Base-by-base conservation (phyloP, 2,797 vertebrate species). In the Pseudomugil tenellus region DNA sequence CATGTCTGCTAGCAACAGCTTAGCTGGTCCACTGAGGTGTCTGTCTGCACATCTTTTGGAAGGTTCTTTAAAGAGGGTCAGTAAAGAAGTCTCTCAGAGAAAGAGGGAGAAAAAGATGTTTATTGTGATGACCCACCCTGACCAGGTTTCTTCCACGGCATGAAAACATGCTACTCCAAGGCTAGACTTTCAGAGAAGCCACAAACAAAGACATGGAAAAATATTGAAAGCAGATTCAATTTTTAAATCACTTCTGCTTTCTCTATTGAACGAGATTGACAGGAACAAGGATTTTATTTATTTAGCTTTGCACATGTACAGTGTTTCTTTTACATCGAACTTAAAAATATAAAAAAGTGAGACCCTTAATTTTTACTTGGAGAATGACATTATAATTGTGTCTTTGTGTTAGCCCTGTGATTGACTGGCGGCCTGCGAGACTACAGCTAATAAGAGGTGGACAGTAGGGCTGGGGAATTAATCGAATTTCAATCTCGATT, bases 1-100 rank as follows among this genome's bases (percentile, higher is more conserved):
- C 85, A 80, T 88, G 84, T 89, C 92, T 92, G 83, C 90, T 92
- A 91, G 91, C 88, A 88, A 90, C 84, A 91, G 89, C 93, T 95
- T 94, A 93, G 85, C 87, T 87, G 89, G 64, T 89, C 90, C 88
- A 90, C 83, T 90, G 93, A 90, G 73, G 83, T 69, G 74, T 83
- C 85, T 87, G 78, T 95, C 92, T 58, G 9, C 84, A 94, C 83
- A 70, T 94, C 83, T 92, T 92, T 90, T 88, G 67, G 86, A 82
- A 79, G 70, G 56, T 86, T 81, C 81, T 88, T 90, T 85, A 90
- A 92, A 91, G 90, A 82, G 81, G 78, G 28, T 67, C 82, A 80
- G 80, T 89, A 81, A 88, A 92, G 86, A 80, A 83, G 84, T 70
- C 83, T 72, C 77, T 66, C 79, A 48, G 73, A 90, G 85, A 87